phyloP scores from a whole-genome alignment of 2,113 vertebrate species.

The Geothlypis trichas region DNA sequence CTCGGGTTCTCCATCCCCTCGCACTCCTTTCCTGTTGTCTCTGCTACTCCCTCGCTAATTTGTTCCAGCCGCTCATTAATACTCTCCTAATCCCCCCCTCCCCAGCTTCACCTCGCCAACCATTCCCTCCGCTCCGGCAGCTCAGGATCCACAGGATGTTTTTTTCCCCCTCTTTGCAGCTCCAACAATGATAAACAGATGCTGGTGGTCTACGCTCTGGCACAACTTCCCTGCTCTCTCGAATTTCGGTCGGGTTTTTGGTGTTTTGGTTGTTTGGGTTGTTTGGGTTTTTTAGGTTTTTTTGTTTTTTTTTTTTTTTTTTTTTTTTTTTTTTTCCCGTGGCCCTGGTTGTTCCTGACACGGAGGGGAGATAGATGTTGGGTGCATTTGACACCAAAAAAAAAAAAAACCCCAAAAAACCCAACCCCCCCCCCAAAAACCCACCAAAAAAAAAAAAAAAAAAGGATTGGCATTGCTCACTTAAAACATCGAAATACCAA shows the following conservation, averaged over 20 bases:
- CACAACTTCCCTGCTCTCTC: background rate
- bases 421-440: background rate
- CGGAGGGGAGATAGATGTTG: accelerated
- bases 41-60: background rate
- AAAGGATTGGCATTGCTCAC: background rate
- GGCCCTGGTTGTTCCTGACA: background rate
- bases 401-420: background rate
- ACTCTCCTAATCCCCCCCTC: background rate
- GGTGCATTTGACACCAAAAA: background rate
- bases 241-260: background rate
- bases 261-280: background rate
- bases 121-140: background rate
- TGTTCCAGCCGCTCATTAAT: slow-evolving; percentile 42
- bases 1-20: background rate
- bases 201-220: background rate
- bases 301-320: no score
- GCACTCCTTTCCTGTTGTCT: background rate
- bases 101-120: background rate
- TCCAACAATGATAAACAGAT: slow-evolving; percentile 58
- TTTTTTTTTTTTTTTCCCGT: background rate
- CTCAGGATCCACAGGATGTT: background rate
- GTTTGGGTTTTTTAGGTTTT: background rate
- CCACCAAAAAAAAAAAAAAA: no score
- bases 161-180: background rate
- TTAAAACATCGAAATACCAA: background rate